These are phyloP conservation scores for Macrophya alboannulata DNA, from an alignment of 2,888 invertebrate species.

Conservation along the genomic window DNA sequence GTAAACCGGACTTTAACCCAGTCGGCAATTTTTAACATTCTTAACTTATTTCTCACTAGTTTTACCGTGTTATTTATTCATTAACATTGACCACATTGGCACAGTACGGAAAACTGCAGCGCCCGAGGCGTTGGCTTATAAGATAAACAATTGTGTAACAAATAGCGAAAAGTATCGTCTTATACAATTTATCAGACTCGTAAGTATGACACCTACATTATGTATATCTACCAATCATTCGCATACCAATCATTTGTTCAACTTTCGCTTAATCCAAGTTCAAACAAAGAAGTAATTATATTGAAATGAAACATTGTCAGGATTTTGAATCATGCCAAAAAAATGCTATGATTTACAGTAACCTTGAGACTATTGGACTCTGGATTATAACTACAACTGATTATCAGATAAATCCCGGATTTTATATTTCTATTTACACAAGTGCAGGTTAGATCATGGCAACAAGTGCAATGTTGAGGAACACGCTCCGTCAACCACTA, in stretches of 20 bases:
- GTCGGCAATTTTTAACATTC: neutral
- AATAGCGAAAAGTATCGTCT: neutral
- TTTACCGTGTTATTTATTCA: neutral
- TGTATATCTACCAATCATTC: neutral
- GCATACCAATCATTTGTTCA: no score
- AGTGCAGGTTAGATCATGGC: slow-evolving; percentile 12
- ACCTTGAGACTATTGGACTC: neutral
- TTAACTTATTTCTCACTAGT: neutral
- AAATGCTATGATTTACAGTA: neutral
- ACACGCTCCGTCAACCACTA: slow-evolving; percentile 25
- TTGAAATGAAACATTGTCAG: neutral
- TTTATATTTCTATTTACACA: neutral
- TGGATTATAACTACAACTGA: neutral
- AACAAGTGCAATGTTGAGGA: slow-evolving; percentile 21
- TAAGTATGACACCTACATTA: neutral
- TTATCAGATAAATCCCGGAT: neutral
- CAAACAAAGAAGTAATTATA: neutral
- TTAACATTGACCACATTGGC: no score
- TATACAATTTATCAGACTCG: neutral
- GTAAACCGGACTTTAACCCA: neutral
- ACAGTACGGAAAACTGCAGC: neutral
- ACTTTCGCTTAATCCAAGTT: no score
- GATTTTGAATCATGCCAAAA: neutral
- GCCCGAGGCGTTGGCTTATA: neutral
- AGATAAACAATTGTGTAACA: neutral